These are phyloP conservation scores for Ectropis crepuscularia DNA, from an alignment of 2,888 invertebrate species.

Conservation along the genomic window DNA sequence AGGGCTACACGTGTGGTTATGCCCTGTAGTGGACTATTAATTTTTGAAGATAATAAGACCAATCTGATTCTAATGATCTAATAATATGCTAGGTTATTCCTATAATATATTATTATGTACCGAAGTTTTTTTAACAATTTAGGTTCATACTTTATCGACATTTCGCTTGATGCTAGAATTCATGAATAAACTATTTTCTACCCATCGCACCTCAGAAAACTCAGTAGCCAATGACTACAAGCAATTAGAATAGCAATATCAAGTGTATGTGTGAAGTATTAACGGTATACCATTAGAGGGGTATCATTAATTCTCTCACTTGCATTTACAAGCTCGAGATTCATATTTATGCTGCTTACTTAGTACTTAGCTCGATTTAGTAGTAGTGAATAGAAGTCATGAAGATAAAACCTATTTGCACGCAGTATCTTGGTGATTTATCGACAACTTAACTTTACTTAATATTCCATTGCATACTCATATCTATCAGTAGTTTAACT, in stretches of 20 bases:
- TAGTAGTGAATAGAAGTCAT: not conserved
- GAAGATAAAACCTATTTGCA: not conserved
- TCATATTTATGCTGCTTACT: not conserved
- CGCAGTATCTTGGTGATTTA: too few species aligned
- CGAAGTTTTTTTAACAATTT: too few species aligned
- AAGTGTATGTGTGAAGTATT: constrained; percentile 37
- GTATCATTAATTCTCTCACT: constrained; percentile 36
- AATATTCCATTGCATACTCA: too few species aligned
- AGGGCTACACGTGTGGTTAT: too few species aligned
- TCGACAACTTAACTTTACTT: too few species aligned
- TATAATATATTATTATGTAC: too few species aligned
- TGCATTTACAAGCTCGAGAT: constrained; percentile 20
- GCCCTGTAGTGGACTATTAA: too few species aligned
- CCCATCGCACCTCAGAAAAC: constrained; percentile 35
- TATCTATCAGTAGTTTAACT: too few species aligned
- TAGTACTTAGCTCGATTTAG: not conserved
- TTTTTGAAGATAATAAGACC: too few species aligned
- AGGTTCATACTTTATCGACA: too few species aligned
- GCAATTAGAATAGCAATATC: constrained; percentile 43
- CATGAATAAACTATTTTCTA: constrained; percentile 20
- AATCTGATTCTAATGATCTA: too few species aligned
- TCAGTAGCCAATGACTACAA: constrained; percentile 22
- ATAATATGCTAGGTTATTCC: too few species aligned
- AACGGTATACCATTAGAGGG: constrained; percentile 42
- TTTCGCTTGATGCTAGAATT: not conserved